These are phyloP conservation scores for Papio anubis DNA, from an alignment of 2,113 vertebrate genomes.

Conservation along the genomic window DNA sequence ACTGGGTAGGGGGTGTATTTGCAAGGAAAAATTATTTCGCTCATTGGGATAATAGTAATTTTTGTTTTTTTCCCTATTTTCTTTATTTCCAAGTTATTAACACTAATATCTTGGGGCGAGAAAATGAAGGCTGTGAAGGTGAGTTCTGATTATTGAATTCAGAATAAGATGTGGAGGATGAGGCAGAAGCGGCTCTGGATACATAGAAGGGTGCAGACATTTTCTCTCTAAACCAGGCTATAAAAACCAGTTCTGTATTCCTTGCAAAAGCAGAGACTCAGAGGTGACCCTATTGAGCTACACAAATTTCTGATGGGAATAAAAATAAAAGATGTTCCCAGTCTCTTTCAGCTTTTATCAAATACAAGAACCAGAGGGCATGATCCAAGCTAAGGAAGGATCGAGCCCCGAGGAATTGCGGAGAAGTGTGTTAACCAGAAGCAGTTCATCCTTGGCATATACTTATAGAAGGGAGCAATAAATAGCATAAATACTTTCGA, in stretches of 20 bases:
- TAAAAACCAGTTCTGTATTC: conserved; percentile 47
- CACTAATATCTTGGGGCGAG: neutral
- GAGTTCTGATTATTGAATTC: neutral
- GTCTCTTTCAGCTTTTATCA: conserved; percentile 66
- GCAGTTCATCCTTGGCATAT: conserved; percentile 54
- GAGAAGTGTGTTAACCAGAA: conserved; percentile 18
- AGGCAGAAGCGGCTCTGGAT: neutral
- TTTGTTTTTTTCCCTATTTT: neutral
- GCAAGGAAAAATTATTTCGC: neutral
- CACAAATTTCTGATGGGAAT: conserved; percentile 60
- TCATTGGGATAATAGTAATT: neutral
- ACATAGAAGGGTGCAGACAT: neutral
- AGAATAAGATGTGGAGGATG: neutral
- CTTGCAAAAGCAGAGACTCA: conserved; percentile 36
- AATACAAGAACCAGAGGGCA: conserved; percentile 55
- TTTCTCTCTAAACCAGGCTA: conserved; percentile 24
- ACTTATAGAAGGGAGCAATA: neutral
- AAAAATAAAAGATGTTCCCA: conserved; percentile 69
- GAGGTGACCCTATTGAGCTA: conserved; percentile 55
- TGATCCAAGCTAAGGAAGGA: conserved; percentile 44
- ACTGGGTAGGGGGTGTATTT: neutral
- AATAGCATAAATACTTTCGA: conserved; percentile 19
- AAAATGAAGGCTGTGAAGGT: neutral
- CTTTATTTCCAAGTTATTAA: neutral
- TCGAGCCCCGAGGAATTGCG: conserved; percentile 4